Conservation (phyloP, 2,888 invertebrate genomes). For the Hirtodrosophila histrioides region DNA sequence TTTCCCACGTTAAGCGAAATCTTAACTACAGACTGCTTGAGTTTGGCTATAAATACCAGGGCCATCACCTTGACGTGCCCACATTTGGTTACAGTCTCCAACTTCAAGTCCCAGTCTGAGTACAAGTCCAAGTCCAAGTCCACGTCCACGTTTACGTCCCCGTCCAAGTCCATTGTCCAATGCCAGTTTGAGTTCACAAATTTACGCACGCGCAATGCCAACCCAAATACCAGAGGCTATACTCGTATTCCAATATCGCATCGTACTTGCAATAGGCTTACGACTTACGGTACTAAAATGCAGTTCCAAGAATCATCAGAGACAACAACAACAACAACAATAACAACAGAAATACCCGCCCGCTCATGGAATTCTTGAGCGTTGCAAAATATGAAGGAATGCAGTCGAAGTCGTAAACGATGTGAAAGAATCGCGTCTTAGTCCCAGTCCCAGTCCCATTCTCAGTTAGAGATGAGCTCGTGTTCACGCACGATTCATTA, state of each 20-base stretch:
- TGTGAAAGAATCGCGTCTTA: slow-evolving; percentile 33
- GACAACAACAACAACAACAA: slow-evolving; percentile 32
- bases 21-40: slow-evolving; percentile 2
- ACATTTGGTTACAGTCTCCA: slow-evolving; percentile 45
- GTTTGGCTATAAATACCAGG: slow-evolving; percentile 47
- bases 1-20: slow-evolving; percentile 41
- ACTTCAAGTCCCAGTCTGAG: slow-evolving; percentile 4
- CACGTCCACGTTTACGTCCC: neutral
- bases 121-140: slow-evolving; percentile 7
- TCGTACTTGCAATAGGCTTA: slow-evolving; percentile 37
- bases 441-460: slow-evolving; percentile 1
- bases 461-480: slow-evolving; percentile 1
- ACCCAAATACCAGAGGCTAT: slow-evolving; percentile 68
- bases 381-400: slow-evolving; percentile 76
- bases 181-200: slow-evolving; percentile 52
- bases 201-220: slow-evolving; percentile 73
- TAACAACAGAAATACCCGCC: slow-evolving; percentile 25
- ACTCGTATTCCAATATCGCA: slow-evolving; percentile 27
- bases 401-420: slow-evolving; percentile 55
- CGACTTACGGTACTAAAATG: slow-evolving; percentile 58
- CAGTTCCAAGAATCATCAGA: slow-evolving; percentile 62
- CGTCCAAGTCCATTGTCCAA: slow-evolving; percentile 33
- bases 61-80: slow-evolving; percentile 49
- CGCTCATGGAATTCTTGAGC: slow-evolving; percentile 65
- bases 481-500: too few species aligned